phyloP scores from a whole-genome alignment of 2,113 vertebrate genomes.

The Hippocampus abdominalis region DNA sequence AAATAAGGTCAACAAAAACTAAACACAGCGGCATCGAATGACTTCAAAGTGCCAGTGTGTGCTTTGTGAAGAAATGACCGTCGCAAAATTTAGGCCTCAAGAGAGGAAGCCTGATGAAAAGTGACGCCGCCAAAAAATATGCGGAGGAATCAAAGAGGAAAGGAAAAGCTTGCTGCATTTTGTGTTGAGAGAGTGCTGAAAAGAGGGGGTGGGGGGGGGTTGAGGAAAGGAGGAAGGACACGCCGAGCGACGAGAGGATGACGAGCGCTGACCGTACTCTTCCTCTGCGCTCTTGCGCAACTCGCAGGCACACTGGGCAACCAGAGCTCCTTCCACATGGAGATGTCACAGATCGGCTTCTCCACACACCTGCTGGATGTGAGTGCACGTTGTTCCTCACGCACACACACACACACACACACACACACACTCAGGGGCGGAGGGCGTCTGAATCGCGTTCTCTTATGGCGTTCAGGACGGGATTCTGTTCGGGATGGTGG shows the following conservation, averaged over 20 bases:
- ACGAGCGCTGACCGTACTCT: slow-evolving; percentile 15
- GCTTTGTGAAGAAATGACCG: not conserved
- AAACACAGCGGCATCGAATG: slow-evolving; percentile 6
- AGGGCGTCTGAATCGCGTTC: not conserved
- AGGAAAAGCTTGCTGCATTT: slow-evolving; percentile 22
- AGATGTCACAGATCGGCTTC: slow-evolving; percentile 97
- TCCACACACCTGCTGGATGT: slow-evolving; percentile 86
- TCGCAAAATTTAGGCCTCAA: slow-evolving; percentile 15
- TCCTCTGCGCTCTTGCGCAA: not conserved
- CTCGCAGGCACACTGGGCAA: slow-evolving; percentile 84
- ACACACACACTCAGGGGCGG: no score
- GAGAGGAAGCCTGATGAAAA: slow-evolving; percentile 35
- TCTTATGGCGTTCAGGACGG: slow-evolving; percentile 76
- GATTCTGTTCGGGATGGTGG: slow-evolving; percentile 90
- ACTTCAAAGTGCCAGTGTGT: not conserved
- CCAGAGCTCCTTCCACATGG: slow-evolving; percentile 89
- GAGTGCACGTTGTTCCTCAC: slow-evolving; percentile 37
- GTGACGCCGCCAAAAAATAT: slow-evolving; percentile 30
- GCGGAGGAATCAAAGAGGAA: slow-evolving; percentile 39
- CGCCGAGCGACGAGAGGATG: slow-evolving; percentile 14
- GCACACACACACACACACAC: no score
- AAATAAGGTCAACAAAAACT: not conserved
- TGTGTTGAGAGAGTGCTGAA: slow-evolving; percentile 15
- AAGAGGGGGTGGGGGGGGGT: slow-evolving; percentile 14
- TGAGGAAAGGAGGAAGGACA: slow-evolving; percentile 20